Evolutionary conservation across 2,888 invertebrate species (phyloP).

Genomic region (Phanerotoma sp.): DNA sequence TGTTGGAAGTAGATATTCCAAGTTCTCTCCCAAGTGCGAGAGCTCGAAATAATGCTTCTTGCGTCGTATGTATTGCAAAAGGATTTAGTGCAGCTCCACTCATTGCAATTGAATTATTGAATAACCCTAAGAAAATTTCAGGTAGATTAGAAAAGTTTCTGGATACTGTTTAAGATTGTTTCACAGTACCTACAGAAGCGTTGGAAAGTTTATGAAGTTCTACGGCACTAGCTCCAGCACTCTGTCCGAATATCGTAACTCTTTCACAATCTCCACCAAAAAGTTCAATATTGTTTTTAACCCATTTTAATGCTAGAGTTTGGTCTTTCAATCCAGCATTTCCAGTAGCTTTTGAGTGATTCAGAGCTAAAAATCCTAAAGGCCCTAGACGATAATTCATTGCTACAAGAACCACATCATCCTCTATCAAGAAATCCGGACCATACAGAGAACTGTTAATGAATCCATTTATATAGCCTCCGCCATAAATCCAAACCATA

Average conservation of each 20-base stretch:
- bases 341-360: conserved; percentile 32
- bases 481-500: conserved; percentile 39
- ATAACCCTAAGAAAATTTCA: neutral
- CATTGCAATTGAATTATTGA: neutral
- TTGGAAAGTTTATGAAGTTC: conserved; percentile 23
- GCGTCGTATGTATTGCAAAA: neutral
- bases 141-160: neutral
- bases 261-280: conserved; percentile 36
- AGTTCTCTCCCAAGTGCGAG: neutral
- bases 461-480: conserved; percentile 28
- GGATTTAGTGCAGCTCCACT: neutral
- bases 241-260: conserved; percentile 37
- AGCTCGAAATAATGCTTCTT: neutral
- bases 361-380: conserved; percentile 38
- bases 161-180: too few relatives aligned
- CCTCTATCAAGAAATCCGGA: conserved; percentile 39
- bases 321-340: conserved; percentile 42
- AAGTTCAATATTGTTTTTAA: conserved; percentile 29
- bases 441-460: conserved; percentile 16
- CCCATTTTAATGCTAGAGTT: conserved; percentile 34
- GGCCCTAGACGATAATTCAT: conserved; percentile 41
- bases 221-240: conserved; percentile 29
- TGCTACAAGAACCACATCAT: conserved; percentile 36
- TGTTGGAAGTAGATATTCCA: neutral
- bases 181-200: neutral